Evolutionary conservation across 2,797 vertebrate genomes (phyloP).

Genomic region (Sebastes cheni): DNA sequence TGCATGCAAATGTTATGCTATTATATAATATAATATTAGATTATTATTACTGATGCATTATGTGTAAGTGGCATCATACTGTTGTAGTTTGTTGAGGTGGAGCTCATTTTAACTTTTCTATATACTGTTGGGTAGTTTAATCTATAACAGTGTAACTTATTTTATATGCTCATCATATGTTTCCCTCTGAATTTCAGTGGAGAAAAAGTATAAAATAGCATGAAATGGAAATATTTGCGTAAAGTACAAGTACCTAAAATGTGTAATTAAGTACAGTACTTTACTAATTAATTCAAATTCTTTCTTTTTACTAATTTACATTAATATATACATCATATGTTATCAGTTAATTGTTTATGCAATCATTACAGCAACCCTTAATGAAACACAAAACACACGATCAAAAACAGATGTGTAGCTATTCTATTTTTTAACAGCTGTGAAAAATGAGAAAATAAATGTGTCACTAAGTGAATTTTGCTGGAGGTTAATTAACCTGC

Average conservation of each 20-base stretch:
- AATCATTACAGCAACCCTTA: not conserved
- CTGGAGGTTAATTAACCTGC: slow-evolving; percentile 56
- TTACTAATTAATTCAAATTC: fast-evolving
- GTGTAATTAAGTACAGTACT: not conserved
- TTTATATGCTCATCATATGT: too few relatives aligned
- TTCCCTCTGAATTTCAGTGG: not conserved
- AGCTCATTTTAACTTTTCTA: too few relatives aligned
- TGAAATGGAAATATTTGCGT: not conserved
- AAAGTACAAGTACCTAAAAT: not conserved
- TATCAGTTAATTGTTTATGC: not conserved
- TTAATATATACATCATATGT: not conserved
- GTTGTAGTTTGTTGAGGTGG: too few relatives aligned
- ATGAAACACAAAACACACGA: slow-evolving; percentile 17
- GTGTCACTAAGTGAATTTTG: slow-evolving; percentile 20
- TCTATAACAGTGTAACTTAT: too few relatives aligned
- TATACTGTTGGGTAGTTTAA: fast-evolving
- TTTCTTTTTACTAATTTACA: not conserved
- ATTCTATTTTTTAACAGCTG: slow-evolving; percentile 23
- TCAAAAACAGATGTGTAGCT: slow-evolving; percentile 16
- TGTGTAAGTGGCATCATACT: too few relatives aligned
- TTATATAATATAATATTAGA: too few relatives aligned
- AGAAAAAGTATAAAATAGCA: not conserved
- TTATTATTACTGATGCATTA: too few relatives aligned
- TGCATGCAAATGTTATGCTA: too few relatives aligned
- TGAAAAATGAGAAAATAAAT: slow-evolving; percentile 39